Percentiles rank a stretch among this genome's conserved stretches.
Evolutionary conservation across 2,797 vertebrate genomes (phyloP).

Genomic region (Galaxias olidus): DNA sequence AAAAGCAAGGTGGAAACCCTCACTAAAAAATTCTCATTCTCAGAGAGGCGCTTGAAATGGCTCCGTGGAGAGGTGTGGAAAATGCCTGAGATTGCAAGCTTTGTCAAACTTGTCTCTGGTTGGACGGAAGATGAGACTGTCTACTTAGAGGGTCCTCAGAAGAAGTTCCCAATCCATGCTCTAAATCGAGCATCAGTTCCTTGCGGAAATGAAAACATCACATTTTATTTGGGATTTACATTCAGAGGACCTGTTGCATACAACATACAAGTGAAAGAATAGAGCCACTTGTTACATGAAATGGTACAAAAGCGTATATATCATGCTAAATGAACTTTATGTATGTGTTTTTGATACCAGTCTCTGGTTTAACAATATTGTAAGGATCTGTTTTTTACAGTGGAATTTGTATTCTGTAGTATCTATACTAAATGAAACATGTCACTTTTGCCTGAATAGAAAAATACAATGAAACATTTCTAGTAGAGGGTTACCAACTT

Average conservation of each 20-base stretch:
- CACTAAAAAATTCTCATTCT: conserved; percentile 44
- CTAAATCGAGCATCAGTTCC: conserved; percentile 74
- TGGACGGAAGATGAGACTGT: conserved; percentile 80
- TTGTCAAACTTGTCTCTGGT: conserved; percentile 74
- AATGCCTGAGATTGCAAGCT: conserved; percentile 45
- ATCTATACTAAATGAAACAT: too few relatives aligned
- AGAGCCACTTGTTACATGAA: conserved; percentile 40
- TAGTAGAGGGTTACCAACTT: too few relatives aligned
- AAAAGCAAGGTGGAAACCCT: conserved; percentile 66
- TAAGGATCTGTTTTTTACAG: too few relatives aligned
- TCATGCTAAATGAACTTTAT: too few relatives aligned
- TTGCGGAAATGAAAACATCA: conserved; percentile 80
- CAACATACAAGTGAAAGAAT: conserved; percentile 60
- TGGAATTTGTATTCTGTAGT: too few relatives aligned
- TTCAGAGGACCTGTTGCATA: conserved; percentile 79
- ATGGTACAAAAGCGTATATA: conserved; percentile 43
- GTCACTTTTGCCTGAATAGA: too few relatives aligned
- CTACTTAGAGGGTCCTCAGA: conserved; percentile 71
- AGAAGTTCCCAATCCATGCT: conserved; percentile 66
- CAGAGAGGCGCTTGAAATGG: conserved; percentile 71
- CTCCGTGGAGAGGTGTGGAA: conserved; percentile 67
- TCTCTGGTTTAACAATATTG: too few relatives aligned
- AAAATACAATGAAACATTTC: too few relatives aligned
- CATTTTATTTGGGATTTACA: conserved; percentile 84
- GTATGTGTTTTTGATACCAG: too few relatives aligned